Evolutionary conservation across 2,113 vertebrate genomes (phyloP).

Genomic region (Mustela lutreola): DNA sequence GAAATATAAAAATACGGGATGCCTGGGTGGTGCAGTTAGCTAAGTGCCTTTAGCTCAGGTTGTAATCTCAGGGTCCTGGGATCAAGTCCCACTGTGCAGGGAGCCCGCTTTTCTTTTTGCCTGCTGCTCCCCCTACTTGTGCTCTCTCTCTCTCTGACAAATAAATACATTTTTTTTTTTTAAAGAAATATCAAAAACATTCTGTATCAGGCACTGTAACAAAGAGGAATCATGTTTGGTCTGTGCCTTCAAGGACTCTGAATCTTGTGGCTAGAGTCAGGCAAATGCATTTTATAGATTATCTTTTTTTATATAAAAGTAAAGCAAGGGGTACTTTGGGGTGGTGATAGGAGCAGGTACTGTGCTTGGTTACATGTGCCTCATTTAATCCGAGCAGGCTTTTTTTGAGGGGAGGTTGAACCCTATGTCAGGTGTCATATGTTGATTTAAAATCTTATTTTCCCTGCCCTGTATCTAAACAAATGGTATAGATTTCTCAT

Average conservation of each 20-base stretch:
- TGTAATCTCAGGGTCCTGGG: too few relatives aligned
- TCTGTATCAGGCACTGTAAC: neutral
- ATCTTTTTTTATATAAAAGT: neutral
- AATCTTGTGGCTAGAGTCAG: neutral
- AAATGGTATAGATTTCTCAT: neutral
- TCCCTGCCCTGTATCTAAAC: neutral
- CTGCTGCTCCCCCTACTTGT: too few relatives aligned
- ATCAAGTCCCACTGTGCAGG: too few relatives aligned
- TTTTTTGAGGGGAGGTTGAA: slow-evolving; percentile 41
- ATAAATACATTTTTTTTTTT: too few relatives aligned
- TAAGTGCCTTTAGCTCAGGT: too few relatives aligned
- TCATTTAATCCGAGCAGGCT: neutral
- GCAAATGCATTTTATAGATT: neutral
- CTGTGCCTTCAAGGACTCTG: slow-evolving; percentile 5
- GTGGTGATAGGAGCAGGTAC: neutral
- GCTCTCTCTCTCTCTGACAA: too few relatives aligned
- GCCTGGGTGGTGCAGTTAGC: too few relatives aligned
- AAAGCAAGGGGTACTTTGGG: neutral
- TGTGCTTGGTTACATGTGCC: neutral
- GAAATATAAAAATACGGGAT: neutral
- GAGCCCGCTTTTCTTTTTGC: too few relatives aligned
- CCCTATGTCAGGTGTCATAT: neutral
- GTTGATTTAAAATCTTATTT: slow-evolving; percentile 12
- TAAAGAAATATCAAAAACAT: neutral
- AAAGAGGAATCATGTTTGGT: slow-evolving; percentile 16